Conservation (phyloP, 2,113 vertebrate species). For the Grallaria varia region DNA sequence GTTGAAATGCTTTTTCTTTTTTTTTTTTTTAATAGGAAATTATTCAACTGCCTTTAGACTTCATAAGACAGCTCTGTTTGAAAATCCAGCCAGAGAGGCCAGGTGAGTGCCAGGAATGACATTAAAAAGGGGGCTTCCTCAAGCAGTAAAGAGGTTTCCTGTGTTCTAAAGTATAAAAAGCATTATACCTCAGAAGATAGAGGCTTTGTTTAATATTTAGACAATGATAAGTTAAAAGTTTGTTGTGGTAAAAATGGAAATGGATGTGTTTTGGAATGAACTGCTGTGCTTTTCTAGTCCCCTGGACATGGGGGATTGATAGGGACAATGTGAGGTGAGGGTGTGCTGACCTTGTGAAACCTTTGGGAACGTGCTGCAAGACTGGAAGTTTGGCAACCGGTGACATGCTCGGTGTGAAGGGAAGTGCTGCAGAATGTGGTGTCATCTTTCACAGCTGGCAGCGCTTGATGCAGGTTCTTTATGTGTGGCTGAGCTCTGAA, state of each 20-base stretch:
- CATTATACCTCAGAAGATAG: not conserved
- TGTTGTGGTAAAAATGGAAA: not conserved
- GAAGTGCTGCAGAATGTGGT: not conserved
- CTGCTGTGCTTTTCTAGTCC: not conserved
- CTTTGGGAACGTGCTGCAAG: not conserved
- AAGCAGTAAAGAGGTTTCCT: not conserved
- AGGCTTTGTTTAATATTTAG: not conserved
- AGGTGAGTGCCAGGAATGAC: constrained; percentile 73
- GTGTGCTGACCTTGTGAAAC: not conserved
- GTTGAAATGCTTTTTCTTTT: not conserved
- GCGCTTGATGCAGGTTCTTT: not conserved
- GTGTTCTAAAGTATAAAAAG: not conserved
- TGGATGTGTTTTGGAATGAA: not conserved
- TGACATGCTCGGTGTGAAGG: not conserved
- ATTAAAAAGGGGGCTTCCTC: not conserved
- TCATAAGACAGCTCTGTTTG: constrained; percentile 91
- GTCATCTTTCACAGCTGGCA: not conserved
- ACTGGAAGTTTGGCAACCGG: not conserved
- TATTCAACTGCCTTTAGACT: constrained; percentile 91
- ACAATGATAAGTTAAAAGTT: not conserved
- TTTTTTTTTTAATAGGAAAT: constrained; percentile 81
- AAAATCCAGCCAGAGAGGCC: constrained; percentile 93
- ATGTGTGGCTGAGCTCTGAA: not conserved
- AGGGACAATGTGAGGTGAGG: not conserved
- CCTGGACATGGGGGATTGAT: not conserved